Percentiles rank a stretch among this genome's conserved stretches.
phyloP scores from a whole-genome alignment of 2,888 invertebrate species.

The Nymphalis urticae region DNA sequence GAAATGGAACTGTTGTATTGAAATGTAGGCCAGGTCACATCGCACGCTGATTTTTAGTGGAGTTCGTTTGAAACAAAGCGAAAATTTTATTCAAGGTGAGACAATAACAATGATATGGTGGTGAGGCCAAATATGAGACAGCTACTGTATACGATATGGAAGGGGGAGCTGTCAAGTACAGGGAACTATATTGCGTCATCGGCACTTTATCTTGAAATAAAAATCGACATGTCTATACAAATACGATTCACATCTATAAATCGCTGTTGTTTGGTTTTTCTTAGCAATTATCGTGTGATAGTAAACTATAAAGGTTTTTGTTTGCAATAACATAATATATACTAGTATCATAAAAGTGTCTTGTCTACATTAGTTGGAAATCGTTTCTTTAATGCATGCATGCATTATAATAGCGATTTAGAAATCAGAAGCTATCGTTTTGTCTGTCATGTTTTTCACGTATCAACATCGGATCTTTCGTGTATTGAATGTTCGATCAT shows the following conservation, averaged over 20 bases:
- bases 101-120: conserved; percentile 34
- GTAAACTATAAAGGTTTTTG: no score
- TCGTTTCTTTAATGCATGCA: not conserved
- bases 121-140: conserved; percentile 33
- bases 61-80: conserved; percentile 35
- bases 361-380: no score
- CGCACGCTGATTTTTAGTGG: conserved; percentile 25
- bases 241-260: no score
- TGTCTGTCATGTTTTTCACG: not conserved
- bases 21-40: conserved; percentile 34
- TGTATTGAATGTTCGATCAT: no score
- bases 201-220: not conserved
- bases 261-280: no score
- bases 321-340: no score
- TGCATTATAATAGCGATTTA: not conserved
- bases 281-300: no score
- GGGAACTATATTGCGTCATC: conserved; percentile 25
- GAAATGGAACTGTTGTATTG: conserved; percentile 28
- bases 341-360: no score
- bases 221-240: not conserved
- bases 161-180: conserved; percentile 28
- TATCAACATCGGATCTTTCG: no score
- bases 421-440: not conserved
- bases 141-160: conserved; percentile 27
- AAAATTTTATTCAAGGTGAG: conserved; percentile 40